phyloP scores from a whole-genome alignment of 2,797 vertebrate genomes.

The Holocentrus rufus region DNA sequence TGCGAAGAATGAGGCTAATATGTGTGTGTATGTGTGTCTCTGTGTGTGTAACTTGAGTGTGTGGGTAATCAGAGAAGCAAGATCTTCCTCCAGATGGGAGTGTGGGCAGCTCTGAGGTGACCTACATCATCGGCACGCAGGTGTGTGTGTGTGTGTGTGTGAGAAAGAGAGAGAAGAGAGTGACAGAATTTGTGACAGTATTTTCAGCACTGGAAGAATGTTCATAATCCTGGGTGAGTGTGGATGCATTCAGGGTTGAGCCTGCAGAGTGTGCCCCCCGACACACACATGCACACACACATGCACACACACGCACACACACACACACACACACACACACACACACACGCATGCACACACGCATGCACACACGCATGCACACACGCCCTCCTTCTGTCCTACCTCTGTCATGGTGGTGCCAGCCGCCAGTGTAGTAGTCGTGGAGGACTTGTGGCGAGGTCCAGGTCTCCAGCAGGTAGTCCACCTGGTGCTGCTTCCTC shows the following conservation, averaged over 20 bases:
- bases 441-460: slow-evolving; percentile 92
- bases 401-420: slow-evolving; percentile 94
- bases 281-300: background rate
- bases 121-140: background rate
- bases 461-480: slow-evolving; percentile 96
- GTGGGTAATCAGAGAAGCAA: slow-evolving; percentile 27
- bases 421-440: slow-evolving; percentile 95
- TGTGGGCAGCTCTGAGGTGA: background rate
- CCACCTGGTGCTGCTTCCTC: slow-evolving; percentile 97
- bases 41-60: slow-evolving; percentile 30
- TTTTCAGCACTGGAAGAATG: background rate
- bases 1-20: slow-evolving; percentile 6
- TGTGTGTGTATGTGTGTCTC: background rate
- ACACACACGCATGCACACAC: too few species aligned
- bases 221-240: too few species aligned
- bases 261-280: background rate
- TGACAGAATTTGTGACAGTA: background rate
- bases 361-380: too few species aligned
- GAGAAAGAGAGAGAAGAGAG: background rate
- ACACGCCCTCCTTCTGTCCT: background rate
- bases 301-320: too few species aligned
- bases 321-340: too few species aligned
- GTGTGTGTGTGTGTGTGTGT: background rate
- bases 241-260: background rate
- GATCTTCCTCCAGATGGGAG: background rate